Percentiles rank a stretch among this genome's conserved stretches.
These are phyloP conservation scores for Agriotes lineatus DNA, from an alignment of 2,888 invertebrate genomes.

Conservation along the genomic window DNA sequence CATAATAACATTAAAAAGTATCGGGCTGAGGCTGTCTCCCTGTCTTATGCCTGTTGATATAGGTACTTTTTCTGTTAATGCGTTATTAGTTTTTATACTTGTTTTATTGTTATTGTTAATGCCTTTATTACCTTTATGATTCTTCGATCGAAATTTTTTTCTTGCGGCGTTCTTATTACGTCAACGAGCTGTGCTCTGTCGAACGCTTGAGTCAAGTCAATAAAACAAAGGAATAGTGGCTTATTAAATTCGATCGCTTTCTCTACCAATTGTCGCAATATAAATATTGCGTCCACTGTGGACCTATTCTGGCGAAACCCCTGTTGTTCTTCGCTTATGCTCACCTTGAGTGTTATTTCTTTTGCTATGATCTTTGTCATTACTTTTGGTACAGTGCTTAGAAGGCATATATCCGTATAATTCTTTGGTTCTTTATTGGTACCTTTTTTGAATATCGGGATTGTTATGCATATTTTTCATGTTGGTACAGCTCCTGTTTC, in stretches of 20 bases:
- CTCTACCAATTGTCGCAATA: not conserved
- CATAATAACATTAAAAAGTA: not conserved
- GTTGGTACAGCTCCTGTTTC: too few species aligned
- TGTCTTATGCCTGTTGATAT: slow-evolving; percentile 1
- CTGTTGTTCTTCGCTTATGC: not conserved
- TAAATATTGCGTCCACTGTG: slow-evolving; percentile 12
- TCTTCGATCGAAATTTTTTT: not conserved
- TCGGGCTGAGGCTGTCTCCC: not conserved
- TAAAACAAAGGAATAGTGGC: not conserved
- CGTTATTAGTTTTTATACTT: not conserved
- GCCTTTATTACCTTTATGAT: not conserved
- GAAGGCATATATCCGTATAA: not conserved
- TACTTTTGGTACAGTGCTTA: too few species aligned
- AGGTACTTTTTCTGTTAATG: slow-evolving; percentile 1
- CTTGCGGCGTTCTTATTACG: not conserved
- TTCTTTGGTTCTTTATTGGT: slow-evolving; percentile 1
- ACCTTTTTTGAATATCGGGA: not conserved
- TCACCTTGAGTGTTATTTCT: too few species aligned
- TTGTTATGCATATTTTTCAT: not conserved
- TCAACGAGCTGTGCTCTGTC: not conserved
- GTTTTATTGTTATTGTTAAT: slow-evolving; percentile 1
- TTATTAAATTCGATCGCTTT: too few species aligned
- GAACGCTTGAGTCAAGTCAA: not conserved
- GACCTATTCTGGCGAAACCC: slow-evolving; percentile 3
- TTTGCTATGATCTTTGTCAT: too few species aligned